Conservation (phyloP, 2,797 vertebrate species). For the Propithecus deckenii region DNA sequence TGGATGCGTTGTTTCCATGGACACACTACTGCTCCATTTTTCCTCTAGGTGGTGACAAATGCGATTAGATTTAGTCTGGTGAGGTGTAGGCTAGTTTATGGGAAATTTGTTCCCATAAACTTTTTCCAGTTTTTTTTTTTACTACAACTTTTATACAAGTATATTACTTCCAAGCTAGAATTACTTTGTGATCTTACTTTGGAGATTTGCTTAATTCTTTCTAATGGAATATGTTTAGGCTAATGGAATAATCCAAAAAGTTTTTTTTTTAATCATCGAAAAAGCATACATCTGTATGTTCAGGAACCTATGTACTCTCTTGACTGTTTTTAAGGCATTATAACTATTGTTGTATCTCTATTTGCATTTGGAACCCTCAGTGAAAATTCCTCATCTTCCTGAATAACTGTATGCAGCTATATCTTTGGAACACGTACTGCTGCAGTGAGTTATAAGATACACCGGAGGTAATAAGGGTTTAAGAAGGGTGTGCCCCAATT, state of each 20-base stretch:
- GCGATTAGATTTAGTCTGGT: slow-evolving; percentile 22
- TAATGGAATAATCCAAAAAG: not conserved
- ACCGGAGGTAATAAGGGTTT: not conserved
- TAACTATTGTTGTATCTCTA: not conserved
- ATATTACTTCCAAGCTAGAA: not conserved
- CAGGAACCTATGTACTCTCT: not conserved
- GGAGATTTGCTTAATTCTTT: slow-evolving; percentile 33
- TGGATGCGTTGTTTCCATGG: slow-evolving; percentile 66
- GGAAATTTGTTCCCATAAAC: slow-evolving; percentile 37
- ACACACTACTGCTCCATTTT: slow-evolving; percentile 49
- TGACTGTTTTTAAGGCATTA: not conserved
- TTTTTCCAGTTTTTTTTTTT: not conserved
- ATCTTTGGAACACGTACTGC: not conserved
- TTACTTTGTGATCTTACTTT: not conserved
- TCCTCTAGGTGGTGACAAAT: slow-evolving; percentile 57
- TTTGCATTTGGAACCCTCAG: not conserved
- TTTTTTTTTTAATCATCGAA: not conserved
- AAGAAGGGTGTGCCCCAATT: not conserved
- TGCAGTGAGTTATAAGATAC: not conserved
- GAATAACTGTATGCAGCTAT: not conserved
- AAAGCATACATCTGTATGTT: not conserved
- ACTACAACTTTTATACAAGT: not conserved
- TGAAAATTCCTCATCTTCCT: not conserved
- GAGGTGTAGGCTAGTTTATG: not conserved
- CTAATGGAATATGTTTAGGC: not conserved